Conservation (phyloP, 2,888 invertebrate species). For the Rhodophaea formosa region DNA sequence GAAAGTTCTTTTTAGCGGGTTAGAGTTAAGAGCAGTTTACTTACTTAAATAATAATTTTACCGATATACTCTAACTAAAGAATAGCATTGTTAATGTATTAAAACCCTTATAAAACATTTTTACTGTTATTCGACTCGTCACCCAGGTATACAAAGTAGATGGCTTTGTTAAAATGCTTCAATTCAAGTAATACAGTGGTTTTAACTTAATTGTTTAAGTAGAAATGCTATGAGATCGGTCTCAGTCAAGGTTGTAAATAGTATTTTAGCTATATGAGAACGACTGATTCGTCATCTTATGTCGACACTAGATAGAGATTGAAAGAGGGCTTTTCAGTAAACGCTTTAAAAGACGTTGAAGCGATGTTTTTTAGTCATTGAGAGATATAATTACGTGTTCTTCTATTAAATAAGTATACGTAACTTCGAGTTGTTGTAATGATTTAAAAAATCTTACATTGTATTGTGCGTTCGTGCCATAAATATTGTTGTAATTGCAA, state of each 20-base stretch:
- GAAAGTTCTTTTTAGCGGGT: not conserved
- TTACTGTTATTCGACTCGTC: constrained; percentile 18
- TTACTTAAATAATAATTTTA: not conserved
- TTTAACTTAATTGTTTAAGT: constrained; percentile 39
- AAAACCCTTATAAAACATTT: no score
- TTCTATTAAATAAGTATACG: constrained; percentile 11
- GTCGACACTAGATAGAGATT: constrained; percentile 31
- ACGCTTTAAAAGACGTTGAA: not conserved
- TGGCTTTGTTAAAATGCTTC: constrained; percentile 10
- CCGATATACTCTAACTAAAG: no score
- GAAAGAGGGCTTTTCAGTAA: not conserved
- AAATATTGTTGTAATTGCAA: not conserved
- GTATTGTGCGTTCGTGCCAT: not conserved
- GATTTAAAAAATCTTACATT: not conserved
- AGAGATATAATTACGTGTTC: not conserved
- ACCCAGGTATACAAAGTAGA: not conserved
- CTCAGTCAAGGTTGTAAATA: constrained; percentile 61
- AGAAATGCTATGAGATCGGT: constrained; percentile 42
- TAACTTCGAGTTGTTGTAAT: constrained; percentile 14
- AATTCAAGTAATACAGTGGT: not conserved
- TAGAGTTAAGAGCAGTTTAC: not conserved
- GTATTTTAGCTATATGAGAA: constrained; percentile 49
- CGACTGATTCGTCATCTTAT: constrained; percentile 55
- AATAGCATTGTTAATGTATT: no score
- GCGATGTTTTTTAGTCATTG: not conserved